A percentile compares a stretch with the other conserved stretches of the same genome.
These are phyloP conservation scores for Rhorus exstirpatorius DNA, from an alignment of 2,888 invertebrate genomes.

Conservation along the genomic window DNA sequence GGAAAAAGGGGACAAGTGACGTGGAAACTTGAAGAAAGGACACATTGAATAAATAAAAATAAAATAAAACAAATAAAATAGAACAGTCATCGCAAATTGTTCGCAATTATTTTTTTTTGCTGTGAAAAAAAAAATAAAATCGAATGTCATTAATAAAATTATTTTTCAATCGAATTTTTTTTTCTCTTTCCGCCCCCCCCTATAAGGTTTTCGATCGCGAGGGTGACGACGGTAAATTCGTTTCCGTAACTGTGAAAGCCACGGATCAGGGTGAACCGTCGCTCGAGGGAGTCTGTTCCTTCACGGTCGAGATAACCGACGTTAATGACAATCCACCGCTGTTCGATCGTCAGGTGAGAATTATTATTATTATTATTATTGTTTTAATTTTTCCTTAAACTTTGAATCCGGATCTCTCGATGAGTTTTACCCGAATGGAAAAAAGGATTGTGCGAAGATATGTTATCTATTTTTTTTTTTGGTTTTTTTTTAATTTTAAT, in stretches of 20 bases:
- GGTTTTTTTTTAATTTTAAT: no score
- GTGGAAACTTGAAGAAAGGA: no score
- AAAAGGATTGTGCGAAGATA: no score
- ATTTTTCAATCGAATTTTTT: neutral
- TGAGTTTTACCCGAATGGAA: no score
- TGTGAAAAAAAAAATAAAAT: neutral
- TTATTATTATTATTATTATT: conserved; percentile 1
- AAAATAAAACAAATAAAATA: no score
- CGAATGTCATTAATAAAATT: neutral
- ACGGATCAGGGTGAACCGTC: conserved; percentile 99
- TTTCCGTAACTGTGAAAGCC: conserved; percentile 98
- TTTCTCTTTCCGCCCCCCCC: neutral
- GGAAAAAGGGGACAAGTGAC: no score
- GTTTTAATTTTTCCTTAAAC: no score
- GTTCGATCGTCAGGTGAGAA: conserved; percentile 95
- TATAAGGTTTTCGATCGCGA: conserved; percentile 96
- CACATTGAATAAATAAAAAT: no score
- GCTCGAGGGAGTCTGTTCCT: conserved; percentile 98
- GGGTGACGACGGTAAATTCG: conserved; percentile 98
- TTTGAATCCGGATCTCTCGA: no score
- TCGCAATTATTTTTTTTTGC: no score
- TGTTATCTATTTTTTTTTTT: no score
- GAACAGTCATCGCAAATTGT: no score
- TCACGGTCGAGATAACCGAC: conserved; percentile 98
- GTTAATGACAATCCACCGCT: conserved; percentile 98